Evolutionary conservation across 2,113 vertebrate species (phyloP).

Genomic region (Xenopus borealis): DNA sequence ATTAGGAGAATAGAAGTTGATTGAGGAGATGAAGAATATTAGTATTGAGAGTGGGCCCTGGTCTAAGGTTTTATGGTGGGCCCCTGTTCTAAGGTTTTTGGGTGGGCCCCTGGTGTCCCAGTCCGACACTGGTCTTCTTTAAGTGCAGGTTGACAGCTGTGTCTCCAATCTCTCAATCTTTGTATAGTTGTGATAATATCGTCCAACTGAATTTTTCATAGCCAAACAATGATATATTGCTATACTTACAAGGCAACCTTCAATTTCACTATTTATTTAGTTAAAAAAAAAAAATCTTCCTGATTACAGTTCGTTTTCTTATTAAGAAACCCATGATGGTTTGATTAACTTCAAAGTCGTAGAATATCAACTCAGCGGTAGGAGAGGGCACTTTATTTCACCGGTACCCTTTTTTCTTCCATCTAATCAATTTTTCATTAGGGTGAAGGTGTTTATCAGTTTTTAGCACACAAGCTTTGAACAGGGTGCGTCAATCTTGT

Average conservation of each 20-base stretch:
- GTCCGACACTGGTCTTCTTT: too few species aligned
- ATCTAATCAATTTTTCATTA: constrained; percentile 99
- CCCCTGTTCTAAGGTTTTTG: too few species aligned
- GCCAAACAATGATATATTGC: too few species aligned
- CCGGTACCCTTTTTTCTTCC: constrained; percentile 71
- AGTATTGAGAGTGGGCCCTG: too few species aligned
- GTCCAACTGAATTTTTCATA: too few species aligned
- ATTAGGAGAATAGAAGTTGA: too few species aligned
- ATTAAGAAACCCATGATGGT: constrained; percentile 68
- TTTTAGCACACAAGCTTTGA: constrained; percentile 86
- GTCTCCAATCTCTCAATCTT: too few species aligned
- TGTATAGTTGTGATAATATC: too few species aligned
- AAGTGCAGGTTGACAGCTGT: too few species aligned
- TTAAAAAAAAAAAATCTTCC: constrained; percentile 47
- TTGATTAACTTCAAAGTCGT: constrained; percentile 69
- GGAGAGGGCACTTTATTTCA: constrained; percentile 62
- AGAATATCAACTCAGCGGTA: constrained; percentile 54
- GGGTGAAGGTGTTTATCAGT: constrained; percentile 96
- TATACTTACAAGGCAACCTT: background rate
- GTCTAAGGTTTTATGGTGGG: too few species aligned
- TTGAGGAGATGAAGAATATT: too few species aligned
- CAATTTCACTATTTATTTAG: background rate
- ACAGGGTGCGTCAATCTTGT: constrained; percentile 85
- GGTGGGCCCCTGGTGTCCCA: too few species aligned
- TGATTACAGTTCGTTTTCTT: constrained; percentile 63